phyloP scores from a whole-genome alignment of 1,140 invertebrate genomes.

The Brachionus asplanchnoidis region DNA sequence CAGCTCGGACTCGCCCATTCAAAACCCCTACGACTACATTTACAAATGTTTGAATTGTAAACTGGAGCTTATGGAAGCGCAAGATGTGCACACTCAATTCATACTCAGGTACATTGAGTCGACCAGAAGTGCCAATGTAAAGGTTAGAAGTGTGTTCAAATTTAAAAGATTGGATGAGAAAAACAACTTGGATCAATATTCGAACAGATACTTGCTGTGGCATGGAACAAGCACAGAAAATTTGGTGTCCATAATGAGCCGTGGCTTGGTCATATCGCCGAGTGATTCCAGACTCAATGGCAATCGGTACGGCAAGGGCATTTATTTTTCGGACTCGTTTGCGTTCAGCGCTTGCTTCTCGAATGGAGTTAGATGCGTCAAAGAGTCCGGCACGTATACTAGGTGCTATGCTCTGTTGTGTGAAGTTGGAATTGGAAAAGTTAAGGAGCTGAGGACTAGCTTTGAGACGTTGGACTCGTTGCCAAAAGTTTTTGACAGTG shows the following conservation, averaged over 20 bases:
- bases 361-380: not conserved
- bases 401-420: constrained; percentile 4
- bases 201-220: constrained; percentile 51
- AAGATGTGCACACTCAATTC: constrained; percentile 53
- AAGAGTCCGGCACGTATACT: not conserved
- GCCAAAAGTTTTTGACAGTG: constrained; percentile 46
- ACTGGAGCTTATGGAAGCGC: constrained; percentile 49
- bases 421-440: constrained; percentile 52
- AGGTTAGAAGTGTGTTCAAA: constrained; percentile 50
- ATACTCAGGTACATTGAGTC: constrained; percentile 58
- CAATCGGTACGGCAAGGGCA: constrained; percentile 54
- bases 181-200: constrained; percentile 46
- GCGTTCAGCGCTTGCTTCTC: not conserved
- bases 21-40: constrained; percentile 59
- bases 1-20: constrained; percentile 45
- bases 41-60: constrained; percentile 54
- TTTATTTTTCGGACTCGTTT: constrained; percentile 31
- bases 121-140: constrained; percentile 48
- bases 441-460: constrained; percentile 45
- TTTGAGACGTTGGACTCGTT: constrained; percentile 46
- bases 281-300: constrained; percentile 52
- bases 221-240: constrained; percentile 57
- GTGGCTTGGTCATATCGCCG: constrained; percentile 54
- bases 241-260: constrained; percentile 54
- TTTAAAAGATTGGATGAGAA: constrained; percentile 49